Conservation (phyloP, 92 coral and sea anemone species). For the Bergia puertoricense region DNA sequence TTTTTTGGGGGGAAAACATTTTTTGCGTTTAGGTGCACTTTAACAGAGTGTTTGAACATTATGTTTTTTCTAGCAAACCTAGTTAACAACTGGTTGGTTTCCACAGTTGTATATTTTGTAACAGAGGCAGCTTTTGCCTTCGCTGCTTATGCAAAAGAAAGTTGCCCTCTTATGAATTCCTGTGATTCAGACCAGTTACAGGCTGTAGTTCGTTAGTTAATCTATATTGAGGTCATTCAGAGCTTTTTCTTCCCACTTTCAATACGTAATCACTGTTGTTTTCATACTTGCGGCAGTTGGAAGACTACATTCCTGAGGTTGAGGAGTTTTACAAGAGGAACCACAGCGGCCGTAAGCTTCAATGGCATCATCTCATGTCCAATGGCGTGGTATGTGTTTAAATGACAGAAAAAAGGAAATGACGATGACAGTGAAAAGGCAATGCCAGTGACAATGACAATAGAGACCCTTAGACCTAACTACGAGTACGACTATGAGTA, state of each 20-base stretch:
- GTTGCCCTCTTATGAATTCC: no score
- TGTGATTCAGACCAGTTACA: not conserved
- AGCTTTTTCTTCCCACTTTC: not conserved
- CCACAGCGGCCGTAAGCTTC: constrained; percentile 96
- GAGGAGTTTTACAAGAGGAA: constrained; percentile 93
- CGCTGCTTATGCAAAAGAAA: no score
- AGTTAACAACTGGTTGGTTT: no score
- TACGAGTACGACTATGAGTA: no score
- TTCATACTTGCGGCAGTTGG: constrained; percentile 60
- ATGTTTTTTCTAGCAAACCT: no score
- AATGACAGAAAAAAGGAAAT: not conserved
- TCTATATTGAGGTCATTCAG: not conserved
- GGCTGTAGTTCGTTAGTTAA: not conserved
- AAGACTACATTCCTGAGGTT: constrained; percentile 95
- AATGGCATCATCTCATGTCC: constrained; percentile 98
- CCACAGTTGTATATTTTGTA: no score
- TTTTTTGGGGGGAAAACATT: no score
- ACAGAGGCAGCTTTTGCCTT: no score
- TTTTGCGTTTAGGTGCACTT: no score
- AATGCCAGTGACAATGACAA: not conserved
- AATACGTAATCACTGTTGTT: not conserved
- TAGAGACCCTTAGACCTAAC: no score
- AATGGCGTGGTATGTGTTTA: constrained; percentile 84
- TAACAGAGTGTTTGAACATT: no score
- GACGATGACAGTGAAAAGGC: not conserved